Conservation (phyloP, 2,113 vertebrate genomes). For the Mus musculus region DNA sequence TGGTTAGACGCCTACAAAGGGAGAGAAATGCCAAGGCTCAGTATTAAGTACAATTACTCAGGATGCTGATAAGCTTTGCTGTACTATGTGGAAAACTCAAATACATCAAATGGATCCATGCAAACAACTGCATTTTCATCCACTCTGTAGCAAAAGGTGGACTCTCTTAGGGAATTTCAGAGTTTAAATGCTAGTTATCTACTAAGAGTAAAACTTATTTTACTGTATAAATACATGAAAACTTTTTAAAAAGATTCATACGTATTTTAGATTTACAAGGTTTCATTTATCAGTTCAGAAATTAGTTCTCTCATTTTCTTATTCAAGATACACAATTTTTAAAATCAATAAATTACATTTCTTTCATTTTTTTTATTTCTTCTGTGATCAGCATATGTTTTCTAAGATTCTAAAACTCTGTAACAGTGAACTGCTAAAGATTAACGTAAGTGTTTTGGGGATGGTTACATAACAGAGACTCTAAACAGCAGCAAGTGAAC, state of each 20-base stretch:
- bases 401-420: constrained; percentile 35
- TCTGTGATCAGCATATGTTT: constrained; percentile 16
- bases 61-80: background rate
- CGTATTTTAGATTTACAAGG: constrained; percentile 61
- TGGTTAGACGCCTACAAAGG: constrained; percentile 94
- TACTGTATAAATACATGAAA: constrained; percentile 45
- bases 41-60: constrained; percentile 47
- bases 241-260: constrained; percentile 42
- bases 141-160: background rate
- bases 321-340: constrained; percentile 54
- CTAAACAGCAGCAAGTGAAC: background rate
- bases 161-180: constrained; percentile 41
- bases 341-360: constrained; percentile 4
- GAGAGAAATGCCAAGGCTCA: constrained; percentile 64
- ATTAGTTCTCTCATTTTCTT: constrained; percentile 57
- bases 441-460: background rate
- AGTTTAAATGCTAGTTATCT: constrained; percentile 44
- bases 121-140: constrained; percentile 53
- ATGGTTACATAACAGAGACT: constrained; percentile 50
- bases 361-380: constrained; percentile 51
- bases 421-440: constrained; percentile 42
- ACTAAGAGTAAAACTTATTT: constrained; percentile 54
- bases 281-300: constrained; percentile 45
- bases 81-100: constrained; percentile 1
- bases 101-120: constrained; percentile 55